Base-by-base conservation (phyloP, 2,797 vertebrate species). In the Semaprochilodus insignis region DNA sequence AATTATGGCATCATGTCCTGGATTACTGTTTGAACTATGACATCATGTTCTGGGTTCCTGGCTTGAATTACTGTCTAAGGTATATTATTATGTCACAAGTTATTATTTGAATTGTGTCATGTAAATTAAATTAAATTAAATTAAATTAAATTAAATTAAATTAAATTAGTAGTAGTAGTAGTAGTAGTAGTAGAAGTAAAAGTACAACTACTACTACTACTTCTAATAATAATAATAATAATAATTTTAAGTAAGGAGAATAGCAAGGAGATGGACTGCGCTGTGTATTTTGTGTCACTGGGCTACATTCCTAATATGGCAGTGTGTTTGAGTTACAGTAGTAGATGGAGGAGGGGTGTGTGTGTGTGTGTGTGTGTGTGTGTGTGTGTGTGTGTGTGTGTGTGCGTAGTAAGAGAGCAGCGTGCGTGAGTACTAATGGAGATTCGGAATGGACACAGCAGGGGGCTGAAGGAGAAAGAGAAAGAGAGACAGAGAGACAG, bases 341-440 rank as follows among this genome's bases (percentile, higher is more conserved):
- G 63, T 34, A 36, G 65, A 44, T 67, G 31, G 34, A 44, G 65
- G 65, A 67, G 65, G 65, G 65, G 60, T 23, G 21, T 60, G 59
- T 59, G 27, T 63, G 60, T 63, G n/a, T 63, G 62, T 31, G 23
- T 63, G 62, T 34, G 62, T 63, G 60, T 63, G n/a, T 63, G 62
- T 31, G 23, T 63, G 62, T 34, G 60, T 23, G 21, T 60, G 59
- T 59, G 27, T 63, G 60, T 63, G n/a, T 63, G 62, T 31, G 23
- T 63, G 62, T 34, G 62, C 71, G 75, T 40, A 14, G 34, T 67
- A 67, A 40, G 34, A 67, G 65, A 44, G 65, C 31, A 19, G 65
- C 65, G 34, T 65, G 91, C 67, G 54, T 83, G 89, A 90, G 83
- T 89, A 85, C 82, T 63, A 83, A 88, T 88, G 85, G 86, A 88